Evolutionary conservation across 2,888 invertebrate genomes (phyloP), one percentile per base, ranked within the genome.

Genomic region (Philopedon plagiatum): DNA sequence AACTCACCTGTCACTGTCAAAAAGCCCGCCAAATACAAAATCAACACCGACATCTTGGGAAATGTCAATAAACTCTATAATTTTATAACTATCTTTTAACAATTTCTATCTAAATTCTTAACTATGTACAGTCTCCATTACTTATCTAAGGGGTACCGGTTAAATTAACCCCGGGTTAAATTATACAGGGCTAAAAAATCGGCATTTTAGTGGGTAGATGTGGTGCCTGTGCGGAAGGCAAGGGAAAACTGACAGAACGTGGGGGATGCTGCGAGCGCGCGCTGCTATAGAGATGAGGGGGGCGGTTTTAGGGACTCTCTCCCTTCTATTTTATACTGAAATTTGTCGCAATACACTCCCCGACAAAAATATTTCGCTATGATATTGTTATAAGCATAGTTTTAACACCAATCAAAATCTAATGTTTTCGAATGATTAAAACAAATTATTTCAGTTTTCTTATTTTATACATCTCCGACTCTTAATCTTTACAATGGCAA

Each of bases 201-300:
- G 70, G 41, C 66, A 66, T 71, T 21, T 34, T 66, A 26, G 26
- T 39, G 57, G 51, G 37, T n/a, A 37, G 56, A 57, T 44, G 49
- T 62, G 37, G 67, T 18, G 44, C 64, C 66, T 44, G 64, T 32
- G 46, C 69, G 73, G 49, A 54, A 65, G 51, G 54, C 73, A 41
- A 41, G 19, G 11, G 56, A 63, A 69, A 57, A 73, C 73, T 73
- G 73, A 63, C 69, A 54, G 69, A 37, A 34, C 32, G 34, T 56
- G 15, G 64, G 69, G 65, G 73, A 73, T 73, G 73, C 73, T 73
- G 73, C 3, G 64, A 65, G 68, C 73, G 73, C 73, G 73, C 73
- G 73, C 73, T 63, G 49, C 68, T 58, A 19, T 62, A 29, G 49
- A 64, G 61, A 57, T 51, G 62, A 51, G 68, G 39, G 61, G 46